Percentiles rank a stretch among this genome's conserved stretches.
Conservation (phyloP, 1,140 invertebrate species). For the Ceratoteleas bidentatus region DNA sequence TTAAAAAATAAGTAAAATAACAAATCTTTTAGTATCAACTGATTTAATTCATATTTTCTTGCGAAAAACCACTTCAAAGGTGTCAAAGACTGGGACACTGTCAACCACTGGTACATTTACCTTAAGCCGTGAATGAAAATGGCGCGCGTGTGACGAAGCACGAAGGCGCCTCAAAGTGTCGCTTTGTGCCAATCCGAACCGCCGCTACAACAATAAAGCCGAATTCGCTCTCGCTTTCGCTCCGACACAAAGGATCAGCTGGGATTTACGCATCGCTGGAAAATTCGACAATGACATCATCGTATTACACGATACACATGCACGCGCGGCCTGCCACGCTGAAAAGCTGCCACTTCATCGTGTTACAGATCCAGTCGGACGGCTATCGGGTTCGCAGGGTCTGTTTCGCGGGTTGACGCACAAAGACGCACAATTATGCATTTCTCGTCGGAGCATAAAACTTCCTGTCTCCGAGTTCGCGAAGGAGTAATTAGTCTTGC, state of each 20-base stretch:
- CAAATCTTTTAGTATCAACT: no score
- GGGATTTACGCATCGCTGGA: slow-evolving; percentile 46
- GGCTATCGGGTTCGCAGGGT: slow-evolving; percentile 6
- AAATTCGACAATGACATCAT: slow-evolving; percentile 54
- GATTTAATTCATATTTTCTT: no score
- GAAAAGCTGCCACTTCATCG: slow-evolving; percentile 19
- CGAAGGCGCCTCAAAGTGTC: slow-evolving; percentile 21
- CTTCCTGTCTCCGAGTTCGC: no score
- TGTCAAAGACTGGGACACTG: no score
- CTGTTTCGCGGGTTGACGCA: no score
- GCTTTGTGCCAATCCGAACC: slow-evolving; percentile 21
- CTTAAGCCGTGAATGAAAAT: slow-evolving; percentile 26
- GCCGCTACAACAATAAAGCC: slow-evolving; percentile 22
- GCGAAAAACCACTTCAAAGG: no score
- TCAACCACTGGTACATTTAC: no score
- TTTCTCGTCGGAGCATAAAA: no score
- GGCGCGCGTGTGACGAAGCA: slow-evolving; percentile 8
- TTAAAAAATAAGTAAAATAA: no score
- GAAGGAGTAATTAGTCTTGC: no score
- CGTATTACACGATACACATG: slow-evolving; percentile 35
- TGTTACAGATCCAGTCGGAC: slow-evolving; percentile 17
- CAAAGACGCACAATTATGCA: no score
- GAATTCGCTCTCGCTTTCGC: slow-evolving; percentile 35
- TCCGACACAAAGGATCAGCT: slow-evolving; percentile 42
- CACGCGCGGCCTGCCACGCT: no score